Evolutionary conservation across 2,888 invertebrate species (phyloP).

Genomic region (Eupsilia transversa): DNA sequence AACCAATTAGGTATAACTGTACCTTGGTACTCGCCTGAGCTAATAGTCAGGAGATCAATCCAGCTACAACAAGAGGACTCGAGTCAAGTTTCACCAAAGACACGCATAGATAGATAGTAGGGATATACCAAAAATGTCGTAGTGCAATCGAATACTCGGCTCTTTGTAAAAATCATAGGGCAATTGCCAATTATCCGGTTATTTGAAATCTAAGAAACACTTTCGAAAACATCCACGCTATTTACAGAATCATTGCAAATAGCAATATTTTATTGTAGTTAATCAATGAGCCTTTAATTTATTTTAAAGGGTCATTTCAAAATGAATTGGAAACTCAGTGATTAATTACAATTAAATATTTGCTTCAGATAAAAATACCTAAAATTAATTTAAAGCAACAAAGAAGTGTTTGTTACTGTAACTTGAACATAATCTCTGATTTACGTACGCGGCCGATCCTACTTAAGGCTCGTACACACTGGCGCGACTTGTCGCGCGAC

Average conservation of each 20-base stretch:
- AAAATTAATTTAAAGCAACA: not conserved
- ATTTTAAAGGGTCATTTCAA: not conserved
- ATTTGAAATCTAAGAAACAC: not conserved
- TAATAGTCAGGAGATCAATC: not conserved
- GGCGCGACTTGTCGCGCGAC: too few species aligned
- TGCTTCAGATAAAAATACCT: not conserved
- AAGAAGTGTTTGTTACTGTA: not conserved
- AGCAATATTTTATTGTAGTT: not conserved
- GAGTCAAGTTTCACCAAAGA: not conserved
- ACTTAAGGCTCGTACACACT: too few species aligned
- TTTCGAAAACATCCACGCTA: not conserved
- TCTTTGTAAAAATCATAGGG: not conserved
- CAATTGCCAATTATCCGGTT: not conserved
- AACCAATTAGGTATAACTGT: constrained; percentile 17
- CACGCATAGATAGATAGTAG: not conserved
- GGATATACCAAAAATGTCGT: not conserved
- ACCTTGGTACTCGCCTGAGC: not conserved
- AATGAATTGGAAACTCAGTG: not conserved
- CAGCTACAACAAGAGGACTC: not conserved
- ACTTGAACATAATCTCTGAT: not conserved
- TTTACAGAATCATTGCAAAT: not conserved
- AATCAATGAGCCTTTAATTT: not conserved
- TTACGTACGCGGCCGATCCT: not conserved
- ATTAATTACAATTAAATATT: not conserved
- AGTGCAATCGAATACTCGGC: not conserved